phyloP scores from a whole-genome alignment of 2,113 vertebrate species.

The Xenopus borealis region DNA sequence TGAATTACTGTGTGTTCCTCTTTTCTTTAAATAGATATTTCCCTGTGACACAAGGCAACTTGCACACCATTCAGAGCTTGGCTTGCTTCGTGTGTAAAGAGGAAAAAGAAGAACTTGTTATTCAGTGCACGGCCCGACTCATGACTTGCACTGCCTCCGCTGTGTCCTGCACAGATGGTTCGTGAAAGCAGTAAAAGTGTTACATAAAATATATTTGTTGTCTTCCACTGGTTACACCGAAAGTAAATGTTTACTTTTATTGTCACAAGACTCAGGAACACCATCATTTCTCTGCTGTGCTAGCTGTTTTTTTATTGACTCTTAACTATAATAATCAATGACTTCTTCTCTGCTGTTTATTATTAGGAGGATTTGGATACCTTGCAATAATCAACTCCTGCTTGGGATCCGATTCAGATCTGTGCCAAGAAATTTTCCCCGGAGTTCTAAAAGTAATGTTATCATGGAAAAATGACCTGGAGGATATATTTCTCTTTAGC shows the following conservation, averaged over 20 bases:
- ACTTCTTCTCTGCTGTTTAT: conserved; percentile 3
- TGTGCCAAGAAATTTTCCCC: conserved; percentile 73
- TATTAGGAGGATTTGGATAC: conserved; percentile 80
- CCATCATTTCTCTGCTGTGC: too few species aligned
- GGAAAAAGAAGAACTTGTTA: conserved; percentile 76
- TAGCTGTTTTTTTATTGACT: too few species aligned
- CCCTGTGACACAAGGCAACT: conserved; percentile 75
- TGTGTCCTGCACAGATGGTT: conserved; percentile 66
- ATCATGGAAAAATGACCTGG: conserved; percentile 81
- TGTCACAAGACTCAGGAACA: too few species aligned
- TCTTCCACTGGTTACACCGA: too few species aligned
- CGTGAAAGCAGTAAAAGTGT: conserved; percentile 48
- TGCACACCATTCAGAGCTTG: conserved; percentile 85
- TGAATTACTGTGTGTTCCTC: background rate
- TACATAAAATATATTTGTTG: background rate
- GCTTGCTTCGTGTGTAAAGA: conserved; percentile 73
- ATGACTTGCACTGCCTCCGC: conserved; percentile 73
- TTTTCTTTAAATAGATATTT: conserved; percentile 70
- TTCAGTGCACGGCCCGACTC: conserved; percentile 79
- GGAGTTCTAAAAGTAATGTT: conserved; percentile 79
- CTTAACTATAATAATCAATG: too few species aligned
- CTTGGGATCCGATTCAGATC: conserved; percentile 64
- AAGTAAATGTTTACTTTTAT: too few species aligned
- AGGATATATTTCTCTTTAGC: conserved; percentile 85
- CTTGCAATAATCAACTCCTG: conserved; percentile 87